phyloP scores from a whole-genome alignment of 2,888 invertebrate genomes.

The Caenorhabditis virilis region DNA sequence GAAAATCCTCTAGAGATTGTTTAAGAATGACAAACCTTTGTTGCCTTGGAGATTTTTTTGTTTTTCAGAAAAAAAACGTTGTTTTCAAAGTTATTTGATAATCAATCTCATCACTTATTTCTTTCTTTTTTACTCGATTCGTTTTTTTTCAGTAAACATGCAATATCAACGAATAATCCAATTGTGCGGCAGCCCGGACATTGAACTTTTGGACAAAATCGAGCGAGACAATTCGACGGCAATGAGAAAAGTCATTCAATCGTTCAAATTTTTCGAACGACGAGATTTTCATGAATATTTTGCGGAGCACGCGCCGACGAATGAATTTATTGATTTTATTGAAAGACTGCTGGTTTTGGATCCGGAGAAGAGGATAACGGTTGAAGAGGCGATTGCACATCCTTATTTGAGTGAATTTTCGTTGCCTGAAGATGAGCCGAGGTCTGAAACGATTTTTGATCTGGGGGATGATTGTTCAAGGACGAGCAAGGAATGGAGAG shows the following conservation, averaged over 20 bases:
- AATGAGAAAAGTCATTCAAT: conserved; percentile 54
- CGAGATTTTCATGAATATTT: conserved; percentile 46
- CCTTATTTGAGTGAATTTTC: conserved; percentile 53
- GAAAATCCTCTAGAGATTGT: too few relatives aligned
- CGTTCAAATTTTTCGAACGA: conserved; percentile 23
- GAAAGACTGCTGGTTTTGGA: conserved; percentile 63
- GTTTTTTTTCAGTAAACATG: conserved; percentile 44
- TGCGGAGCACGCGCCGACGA: conserved; percentile 15
- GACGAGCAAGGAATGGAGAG: conserved; percentile 53
- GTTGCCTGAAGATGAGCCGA: conserved; percentile 58
- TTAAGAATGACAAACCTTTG: too few relatives aligned
- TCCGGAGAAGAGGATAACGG: conserved; percentile 54
- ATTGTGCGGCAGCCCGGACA: conserved; percentile 62
- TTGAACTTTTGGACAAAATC: conserved; percentile 58
- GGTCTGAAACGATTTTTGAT: conserved; percentile 52
- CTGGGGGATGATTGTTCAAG: conserved; percentile 52
- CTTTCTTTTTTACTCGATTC: too few relatives aligned
- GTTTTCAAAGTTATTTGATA: too few relatives aligned
- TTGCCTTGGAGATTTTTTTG: too few relatives aligned
- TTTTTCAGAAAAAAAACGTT: too few relatives aligned
- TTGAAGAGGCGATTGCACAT: conserved; percentile 56
- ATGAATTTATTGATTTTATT: conserved; percentile 57
- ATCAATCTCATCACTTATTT: too few relatives aligned
- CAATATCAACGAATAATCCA: conserved; percentile 61
- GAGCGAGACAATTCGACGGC: conserved; percentile 50